Evolutionary conservation across 2,888 invertebrate genomes (phyloP), one percentile per base, ranked within the genome.

Genomic region (Cheilosia vernalis): DNA sequence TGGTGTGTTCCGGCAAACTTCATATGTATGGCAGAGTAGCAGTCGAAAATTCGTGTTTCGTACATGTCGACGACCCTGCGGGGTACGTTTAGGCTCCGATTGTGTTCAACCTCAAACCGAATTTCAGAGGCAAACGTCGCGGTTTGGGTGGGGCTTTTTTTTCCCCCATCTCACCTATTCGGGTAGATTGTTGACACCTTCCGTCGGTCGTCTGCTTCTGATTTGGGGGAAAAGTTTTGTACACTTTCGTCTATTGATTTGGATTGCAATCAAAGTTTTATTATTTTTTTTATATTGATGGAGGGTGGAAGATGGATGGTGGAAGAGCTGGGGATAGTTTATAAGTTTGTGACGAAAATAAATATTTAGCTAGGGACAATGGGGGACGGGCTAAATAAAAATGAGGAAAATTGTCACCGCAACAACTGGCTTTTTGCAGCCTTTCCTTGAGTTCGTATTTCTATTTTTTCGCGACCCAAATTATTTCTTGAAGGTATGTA

Each of bases 21-120:
- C 60, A 63, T 49, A 27, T 40, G 55, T 53, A 19, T 53, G 24
- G 47, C 40, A 19, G 37, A 58, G 55, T 69, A 53, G 61, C 58
- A 61, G 44, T 53, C 58, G 61, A 69, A 69, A 77, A 69, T 67
- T 69, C 55, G 55, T 69, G 63, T 69, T 70, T 47, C 51, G 53
- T 60, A 55, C 15, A 47, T 42, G 67, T 53, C 67, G 60, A 55
- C 67, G 67, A 77, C 44, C 67, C 61, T 73, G 83, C 33, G 83
- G 64, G 76, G 33, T 69, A 74, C 53, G 33, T 77, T 80, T 83
- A 77, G 83, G 80, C 73, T 73, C 72, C 61, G 79, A 72, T 87
- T 87, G 81, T 76, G 84, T 87, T 77, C 44, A 73, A 85, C 87
- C 87, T 87, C 87, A 87, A 81, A 85, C 87, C 87, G 60, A 85